phyloP scores from a whole-genome alignment of 2,797 vertebrate species.

The Eupleurogrammus muticus region DNA sequence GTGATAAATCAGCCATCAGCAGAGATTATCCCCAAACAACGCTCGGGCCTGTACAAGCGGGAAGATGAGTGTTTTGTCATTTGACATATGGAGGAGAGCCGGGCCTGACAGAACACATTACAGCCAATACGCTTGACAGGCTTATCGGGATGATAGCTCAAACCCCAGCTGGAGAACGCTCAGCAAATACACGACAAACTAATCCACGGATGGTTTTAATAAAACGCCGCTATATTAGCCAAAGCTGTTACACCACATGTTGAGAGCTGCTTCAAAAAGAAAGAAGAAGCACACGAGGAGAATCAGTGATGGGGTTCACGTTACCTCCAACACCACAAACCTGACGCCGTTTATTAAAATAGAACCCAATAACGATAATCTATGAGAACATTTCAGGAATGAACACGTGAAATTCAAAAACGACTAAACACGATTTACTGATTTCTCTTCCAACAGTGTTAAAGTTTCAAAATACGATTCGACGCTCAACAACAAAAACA shows the following conservation, averaged over 20 bases:
- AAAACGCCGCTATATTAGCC: slow-evolving; percentile 23
- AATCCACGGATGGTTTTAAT: slow-evolving; percentile 60
- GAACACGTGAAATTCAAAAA: neutral
- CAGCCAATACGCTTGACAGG: slow-evolving; percentile 61
- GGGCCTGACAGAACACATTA: slow-evolving; percentile 54
- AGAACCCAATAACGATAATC: neutral
- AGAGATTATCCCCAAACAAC: slow-evolving; percentile 60
- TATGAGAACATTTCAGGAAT: neutral
- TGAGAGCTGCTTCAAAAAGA: slow-evolving; percentile 16
- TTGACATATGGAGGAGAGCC: slow-evolving; percentile 60
- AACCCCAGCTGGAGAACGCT: slow-evolving; percentile 53
- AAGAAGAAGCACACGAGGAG: slow-evolving; percentile 14
- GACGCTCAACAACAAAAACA: slow-evolving; percentile 14
- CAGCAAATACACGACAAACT: slow-evolving; percentile 49
- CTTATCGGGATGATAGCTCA: slow-evolving; percentile 49
- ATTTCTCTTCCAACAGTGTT: slow-evolving; percentile 2
- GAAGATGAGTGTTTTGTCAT: slow-evolving; percentile 45
- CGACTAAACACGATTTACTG: neutral
- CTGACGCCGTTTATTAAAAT: slow-evolving; percentile 6
- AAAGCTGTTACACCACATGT: slow-evolving; percentile 12
- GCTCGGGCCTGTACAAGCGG: slow-evolving; percentile 52
- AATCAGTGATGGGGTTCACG: neutral
- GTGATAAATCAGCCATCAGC: slow-evolving; percentile 21
- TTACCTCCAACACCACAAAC: slow-evolving; percentile 37
- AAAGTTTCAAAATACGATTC: slow-evolving; percentile 2